These are phyloP conservation scores for Pseudomyrmex pallidus DNA, from an alignment of 1,140 invertebrate genomes.

Conservation along the genomic window DNA sequence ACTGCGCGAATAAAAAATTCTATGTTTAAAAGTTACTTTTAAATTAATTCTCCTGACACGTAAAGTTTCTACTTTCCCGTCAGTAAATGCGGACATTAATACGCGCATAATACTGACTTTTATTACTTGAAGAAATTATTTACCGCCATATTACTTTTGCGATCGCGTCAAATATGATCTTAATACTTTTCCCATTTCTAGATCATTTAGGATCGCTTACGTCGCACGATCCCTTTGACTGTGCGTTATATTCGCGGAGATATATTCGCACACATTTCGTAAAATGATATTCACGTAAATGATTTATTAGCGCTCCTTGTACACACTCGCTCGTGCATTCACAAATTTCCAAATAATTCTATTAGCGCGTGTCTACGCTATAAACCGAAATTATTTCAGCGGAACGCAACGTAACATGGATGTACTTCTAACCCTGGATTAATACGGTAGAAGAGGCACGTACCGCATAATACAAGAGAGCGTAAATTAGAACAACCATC, in stretches of 20 bases:
- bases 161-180: slow-evolving; percentile 6
- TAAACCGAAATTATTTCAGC: slow-evolving; percentile 56
- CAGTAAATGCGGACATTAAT: too few relatives aligned
- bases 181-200: slow-evolving; percentile 38
- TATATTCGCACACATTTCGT: background rate
- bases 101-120: too few relatives aligned
- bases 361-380: slow-evolving; percentile 47
- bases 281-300: slow-evolving; percentile 46
- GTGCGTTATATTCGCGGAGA: background rate
- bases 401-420: slow-evolving; percentile 41
- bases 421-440: slow-evolving; percentile 58
- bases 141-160: background rate
- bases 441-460: slow-evolving; percentile 57
- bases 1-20: too few relatives aligned
- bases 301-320: slow-evolving; percentile 39
- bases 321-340: slow-evolving; percentile 5
- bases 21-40: too few relatives aligned
- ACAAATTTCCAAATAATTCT: slow-evolving; percentile 51
- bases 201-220: slow-evolving; percentile 16
- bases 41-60: too few relatives aligned
- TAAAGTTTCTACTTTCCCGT: too few relatives aligned
- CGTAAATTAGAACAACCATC: slow-evolving; percentile 60
- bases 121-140: too few relatives aligned
- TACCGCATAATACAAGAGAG: slow-evolving; percentile 63
- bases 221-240: background rate